phyloP scores from a whole-genome alignment of 2,888 invertebrate species.

The Lymantria monacha region DNA sequence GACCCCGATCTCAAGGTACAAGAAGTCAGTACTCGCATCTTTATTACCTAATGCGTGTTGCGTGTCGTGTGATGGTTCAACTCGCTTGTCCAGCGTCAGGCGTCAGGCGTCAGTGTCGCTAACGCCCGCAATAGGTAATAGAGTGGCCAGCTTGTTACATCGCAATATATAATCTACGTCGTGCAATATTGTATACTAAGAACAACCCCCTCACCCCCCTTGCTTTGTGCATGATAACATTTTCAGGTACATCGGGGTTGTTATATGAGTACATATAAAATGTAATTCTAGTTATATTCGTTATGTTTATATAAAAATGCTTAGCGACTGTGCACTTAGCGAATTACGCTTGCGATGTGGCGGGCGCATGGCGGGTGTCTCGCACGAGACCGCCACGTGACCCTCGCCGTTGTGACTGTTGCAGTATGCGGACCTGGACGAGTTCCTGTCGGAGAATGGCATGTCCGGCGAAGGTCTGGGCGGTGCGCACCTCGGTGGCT shows the following conservation, averaged over 20 bases:
- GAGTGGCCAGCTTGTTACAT: constrained; percentile 41
- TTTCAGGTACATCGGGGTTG: no score
- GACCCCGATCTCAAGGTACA: constrained; percentile 97
- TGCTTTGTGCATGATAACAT: neutral
- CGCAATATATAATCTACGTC: constrained; percentile 6
- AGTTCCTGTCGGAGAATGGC: constrained; percentile 97
- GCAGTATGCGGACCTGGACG: constrained; percentile 98
- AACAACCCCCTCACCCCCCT: no score
- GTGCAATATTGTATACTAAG: no score
- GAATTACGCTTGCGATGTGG: constrained; percentile 17
- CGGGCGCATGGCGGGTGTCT: constrained; percentile 4
- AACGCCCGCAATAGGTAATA: constrained; percentile 67
- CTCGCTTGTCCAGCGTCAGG: constrained; percentile 35
- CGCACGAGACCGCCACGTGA: constrained; percentile 24
- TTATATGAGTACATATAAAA: no score
- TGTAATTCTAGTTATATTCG: no score
- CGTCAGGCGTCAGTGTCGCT: constrained; percentile 41
- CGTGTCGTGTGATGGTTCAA: constrained; percentile 46
- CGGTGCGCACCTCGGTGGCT: constrained; percentile 85
- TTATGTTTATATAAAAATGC: constrained; percentile 16
- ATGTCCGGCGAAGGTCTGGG: constrained; percentile 91
- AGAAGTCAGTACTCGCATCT: constrained; percentile 83
- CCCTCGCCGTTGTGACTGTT: constrained; percentile 48
- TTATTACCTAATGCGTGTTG: constrained; percentile 71
- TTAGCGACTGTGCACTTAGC: constrained; percentile 31